phyloP scores from a whole-genome alignment of 2,888 invertebrate species.

The Gymnocheta viridis region DNA sequence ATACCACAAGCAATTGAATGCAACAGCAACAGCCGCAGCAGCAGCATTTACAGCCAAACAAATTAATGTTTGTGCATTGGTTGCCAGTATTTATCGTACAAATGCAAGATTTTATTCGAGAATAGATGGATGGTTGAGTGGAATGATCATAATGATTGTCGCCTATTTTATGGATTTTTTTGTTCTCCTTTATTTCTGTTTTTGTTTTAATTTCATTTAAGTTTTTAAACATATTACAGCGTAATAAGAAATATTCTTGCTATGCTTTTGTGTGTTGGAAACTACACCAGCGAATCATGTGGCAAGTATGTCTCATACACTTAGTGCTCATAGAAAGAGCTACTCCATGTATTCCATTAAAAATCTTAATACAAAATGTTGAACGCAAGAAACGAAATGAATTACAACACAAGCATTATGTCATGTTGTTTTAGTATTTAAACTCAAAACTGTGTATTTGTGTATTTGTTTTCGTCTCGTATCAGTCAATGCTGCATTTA shows the following conservation, averaged over 20 bases:
- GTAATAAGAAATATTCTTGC: conserved; percentile 68
- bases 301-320: conserved; percentile 36
- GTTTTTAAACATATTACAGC: conserved; percentile 64
- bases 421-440: conserved; percentile 55
- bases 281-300: conserved; percentile 61
- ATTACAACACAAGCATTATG: conserved; percentile 53
- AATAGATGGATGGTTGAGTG: conserved; percentile 31
- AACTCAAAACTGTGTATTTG: neutral
- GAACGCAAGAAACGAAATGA: conserved; percentile 9
- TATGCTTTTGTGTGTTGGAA: conserved; percentile 68
- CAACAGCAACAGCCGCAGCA: conserved; percentile 7
- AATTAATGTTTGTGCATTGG: neutral
- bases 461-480: neutral
- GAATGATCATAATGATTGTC: conserved; percentile 68
- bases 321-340: neutral
- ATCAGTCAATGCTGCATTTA: conserved; percentile 24
- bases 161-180: conserved; percentile 68
- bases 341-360: neutral
- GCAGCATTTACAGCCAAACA: conserved; percentile 18
- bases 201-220: conserved; percentile 63
- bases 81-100: conserved; percentile 21
- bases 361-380: conserved; percentile 34
- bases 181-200: conserved; percentile 17
- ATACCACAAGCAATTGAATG: conserved; percentile 40
- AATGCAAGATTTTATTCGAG: conserved; percentile 8